Evolutionary conservation across 2,113 vertebrate species (phyloP).

Genomic region (Argyrosomus japonicus): DNA sequence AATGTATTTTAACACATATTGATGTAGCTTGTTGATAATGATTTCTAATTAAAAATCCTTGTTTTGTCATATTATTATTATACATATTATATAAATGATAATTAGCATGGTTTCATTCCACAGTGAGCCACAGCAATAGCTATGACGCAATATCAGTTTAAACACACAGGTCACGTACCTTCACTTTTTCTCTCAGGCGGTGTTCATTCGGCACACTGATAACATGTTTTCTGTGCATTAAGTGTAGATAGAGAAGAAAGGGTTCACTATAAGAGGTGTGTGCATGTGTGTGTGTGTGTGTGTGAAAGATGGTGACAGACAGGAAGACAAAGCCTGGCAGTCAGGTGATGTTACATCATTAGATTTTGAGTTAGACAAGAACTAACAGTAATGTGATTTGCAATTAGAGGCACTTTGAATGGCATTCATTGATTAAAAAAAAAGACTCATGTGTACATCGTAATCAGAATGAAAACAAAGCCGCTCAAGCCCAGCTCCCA

Average conservation of each 20-base stretch:
- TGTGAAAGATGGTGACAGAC: background rate
- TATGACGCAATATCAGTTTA: background rate
- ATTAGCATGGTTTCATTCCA: background rate
- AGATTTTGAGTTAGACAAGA: background rate
- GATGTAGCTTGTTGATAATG: background rate
- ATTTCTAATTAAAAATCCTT: background rate
- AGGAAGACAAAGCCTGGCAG: background rate
- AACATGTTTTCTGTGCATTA: background rate
- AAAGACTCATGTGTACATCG: slow-evolving; percentile 10
- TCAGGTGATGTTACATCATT: background rate
- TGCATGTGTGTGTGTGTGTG: background rate
- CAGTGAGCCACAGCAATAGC: background rate
- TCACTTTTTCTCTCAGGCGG: background rate
- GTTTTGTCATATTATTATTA: no score
- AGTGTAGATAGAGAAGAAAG: background rate
- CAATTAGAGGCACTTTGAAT: slow-evolving; percentile 18
- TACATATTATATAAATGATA: no score
- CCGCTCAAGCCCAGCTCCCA: slow-evolving; percentile 10
- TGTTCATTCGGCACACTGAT: slow-evolving; percentile 2
- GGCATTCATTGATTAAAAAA: slow-evolving; percentile 42
- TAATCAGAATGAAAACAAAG: slow-evolving; percentile 42
- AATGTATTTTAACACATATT: background rate
- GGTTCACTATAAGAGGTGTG: background rate
- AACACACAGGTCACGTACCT: slow-evolving; percentile 7
- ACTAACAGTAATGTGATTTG: slow-evolving; percentile 15